Conservation (phyloP, 2,797 vertebrate genomes). For the Molossus alvarezi region DNA sequence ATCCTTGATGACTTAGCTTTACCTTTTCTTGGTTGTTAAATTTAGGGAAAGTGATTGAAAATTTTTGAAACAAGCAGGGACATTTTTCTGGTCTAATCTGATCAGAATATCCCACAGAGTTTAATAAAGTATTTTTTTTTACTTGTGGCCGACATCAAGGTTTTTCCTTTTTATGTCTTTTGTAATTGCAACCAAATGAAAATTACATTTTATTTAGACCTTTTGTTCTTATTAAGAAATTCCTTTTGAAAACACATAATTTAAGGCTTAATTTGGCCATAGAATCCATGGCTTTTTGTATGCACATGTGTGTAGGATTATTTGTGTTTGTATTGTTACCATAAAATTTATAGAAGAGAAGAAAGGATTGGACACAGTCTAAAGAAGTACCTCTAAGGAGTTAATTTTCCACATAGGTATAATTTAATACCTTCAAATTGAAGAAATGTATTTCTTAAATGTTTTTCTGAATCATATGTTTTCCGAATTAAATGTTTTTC, state of each 20-base stretch:
- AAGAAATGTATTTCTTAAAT: neutral
- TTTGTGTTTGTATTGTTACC: neutral
- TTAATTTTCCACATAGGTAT: neutral
- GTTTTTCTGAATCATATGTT: neutral
- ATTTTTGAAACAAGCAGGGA: neutral
- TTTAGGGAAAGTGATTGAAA: neutral
- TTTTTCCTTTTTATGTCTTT: constrained; percentile 12
- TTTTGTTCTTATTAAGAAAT: neutral
- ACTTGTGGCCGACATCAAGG: neutral
- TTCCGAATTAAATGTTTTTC: no score
- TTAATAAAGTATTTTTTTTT: neutral
- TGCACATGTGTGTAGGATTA: neutral
- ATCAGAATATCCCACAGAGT: neutral
- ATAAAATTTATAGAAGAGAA: neutral
- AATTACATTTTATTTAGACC: constrained; percentile 15
- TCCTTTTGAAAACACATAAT: neutral
- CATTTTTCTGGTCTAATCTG: neutral
- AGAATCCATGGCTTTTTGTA: neutral
- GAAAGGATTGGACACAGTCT: neutral
- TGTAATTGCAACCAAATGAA: neutral
- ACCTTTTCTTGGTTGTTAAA: neutral
- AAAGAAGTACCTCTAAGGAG: neutral
- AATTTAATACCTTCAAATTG: neutral
- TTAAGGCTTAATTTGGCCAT: neutral
- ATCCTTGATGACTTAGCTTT: neutral